phyloP scores from a whole-genome alignment of 1,140 invertebrate species.

The Archegozetes longisetosus region DNA sequence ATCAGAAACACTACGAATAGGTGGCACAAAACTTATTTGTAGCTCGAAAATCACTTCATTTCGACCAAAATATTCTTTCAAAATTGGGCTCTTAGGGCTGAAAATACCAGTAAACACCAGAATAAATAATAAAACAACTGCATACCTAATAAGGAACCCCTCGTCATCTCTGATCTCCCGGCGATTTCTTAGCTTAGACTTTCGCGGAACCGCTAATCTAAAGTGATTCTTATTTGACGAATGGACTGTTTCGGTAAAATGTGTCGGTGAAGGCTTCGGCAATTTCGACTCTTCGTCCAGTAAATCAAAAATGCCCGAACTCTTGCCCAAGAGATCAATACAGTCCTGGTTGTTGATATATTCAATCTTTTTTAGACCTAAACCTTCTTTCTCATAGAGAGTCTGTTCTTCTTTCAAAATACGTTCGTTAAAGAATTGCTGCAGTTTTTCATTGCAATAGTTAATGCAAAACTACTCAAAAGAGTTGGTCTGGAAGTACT shows the following conservation, averaged over 20 bases:
- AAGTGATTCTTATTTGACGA: slow-evolving; percentile 58
- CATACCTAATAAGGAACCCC: slow-evolving; percentile 87
- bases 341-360: slow-evolving; percentile 95
- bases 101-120: too few relatives aligned
- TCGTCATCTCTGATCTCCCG: slow-evolving; percentile 85
- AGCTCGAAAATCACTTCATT: too few relatives aligned
- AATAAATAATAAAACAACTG: too few relatives aligned
- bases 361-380: slow-evolving; percentile 79
- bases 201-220: slow-evolving; percentile 70
- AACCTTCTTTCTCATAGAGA: slow-evolving; percentile 78
- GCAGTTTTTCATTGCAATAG: slow-evolving; percentile 53
- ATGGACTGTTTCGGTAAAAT: slow-evolving; percentile 86
- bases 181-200: slow-evolving; percentile 77
- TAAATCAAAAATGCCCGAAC: slow-evolving; percentile 72
- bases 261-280: slow-evolving; percentile 69
- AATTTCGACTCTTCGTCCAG: slow-evolving; percentile 93
- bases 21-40: too few relatives aligned
- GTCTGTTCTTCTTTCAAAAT: slow-evolving; percentile 88
- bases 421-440: slow-evolving; percentile 91
- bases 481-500: slow-evolving; percentile 87
- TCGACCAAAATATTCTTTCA: too few relatives aligned
- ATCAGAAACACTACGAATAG: too few relatives aligned
- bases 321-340: slow-evolving; percentile 78
- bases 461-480: slow-evolving; percentile 67
- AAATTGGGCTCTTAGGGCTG: too few relatives aligned